Evolutionary conservation across 92 coral and sea anemone species (phyloP), one percentile per base, ranked within the genome.

Genomic region (Parazoanthus swiftii): DNA sequence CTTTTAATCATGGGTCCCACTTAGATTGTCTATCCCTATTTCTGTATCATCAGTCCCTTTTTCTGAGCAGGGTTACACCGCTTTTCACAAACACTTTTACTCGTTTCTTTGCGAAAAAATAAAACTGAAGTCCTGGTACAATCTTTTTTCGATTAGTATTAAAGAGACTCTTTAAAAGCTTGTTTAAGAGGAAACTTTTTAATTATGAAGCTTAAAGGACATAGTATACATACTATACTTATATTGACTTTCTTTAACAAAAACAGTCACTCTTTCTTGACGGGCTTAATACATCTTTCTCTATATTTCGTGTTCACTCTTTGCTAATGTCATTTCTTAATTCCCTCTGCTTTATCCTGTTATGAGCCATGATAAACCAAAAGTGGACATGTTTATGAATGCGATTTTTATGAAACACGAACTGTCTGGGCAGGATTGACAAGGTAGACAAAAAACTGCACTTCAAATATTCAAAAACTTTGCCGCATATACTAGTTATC

Each of bases 111-210:
- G 14, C 6, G 13, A 37, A 33, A 63, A 63, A 63, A 20, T 20
- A 63, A 63, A 23, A 29, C 33, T 29, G 33, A 63, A 63, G 25
- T 63, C 8, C n/a, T 25, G 10, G 46, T 76, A 36, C 7, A 68
- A n/a, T 50, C 43, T 46, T 46, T n/a, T 46, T 66, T 82, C 50
- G 16, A 46, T 44, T 71, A 71, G 18, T 71, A 9, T 36, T 46
- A 46, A 84, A 73, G 36, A 1, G 42, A 84, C 78, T 68, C 38
- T 44, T 72, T 71, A 84, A 84, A 21, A 70, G 38, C 29, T 48
- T 84, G 79, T 84, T 48, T 46, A 71, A 84, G 77, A 71, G 15
- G 48, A 84, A 84, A 73, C 79, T 84, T 84, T 82, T 82, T 84
- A 71, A 84, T 84, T 44, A 71, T 21, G 15, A 84, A 84, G 79